phyloP scores from a whole-genome alignment of 2,888 invertebrate species.

The Alitta virens region DNA sequence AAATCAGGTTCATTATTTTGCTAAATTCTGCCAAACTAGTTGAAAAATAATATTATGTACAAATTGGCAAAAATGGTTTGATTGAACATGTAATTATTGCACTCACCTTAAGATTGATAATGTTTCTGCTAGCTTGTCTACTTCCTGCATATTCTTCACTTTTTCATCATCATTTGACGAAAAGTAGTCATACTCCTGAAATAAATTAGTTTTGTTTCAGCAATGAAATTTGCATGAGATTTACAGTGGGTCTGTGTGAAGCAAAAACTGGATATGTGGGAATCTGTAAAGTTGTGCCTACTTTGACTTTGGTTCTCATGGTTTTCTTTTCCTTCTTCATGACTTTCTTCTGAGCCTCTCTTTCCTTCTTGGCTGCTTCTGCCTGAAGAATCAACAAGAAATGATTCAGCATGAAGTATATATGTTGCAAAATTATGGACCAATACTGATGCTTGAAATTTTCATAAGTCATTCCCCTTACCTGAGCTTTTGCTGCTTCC shows the following conservation, averaged over 20 bases:
- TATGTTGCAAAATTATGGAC: too few species aligned
- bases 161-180: constrained; percentile 63
- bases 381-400: constrained; percentile 61
- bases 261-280: too few species aligned
- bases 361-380: constrained; percentile 79
- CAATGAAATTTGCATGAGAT: background rate
- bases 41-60: too few species aligned
- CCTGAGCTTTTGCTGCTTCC: constrained; percentile 58
- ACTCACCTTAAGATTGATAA: constrained; percentile 44
- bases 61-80: too few species aligned
- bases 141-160: constrained; percentile 82
- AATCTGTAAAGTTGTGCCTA: too few species aligned
- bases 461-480: constrained; percentile 19
- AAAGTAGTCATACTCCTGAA: constrained; percentile 71
- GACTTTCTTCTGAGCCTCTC: constrained; percentile 80
- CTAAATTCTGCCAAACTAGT: too few species aligned
- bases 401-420: too few species aligned
- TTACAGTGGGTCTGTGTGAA: too few species aligned
- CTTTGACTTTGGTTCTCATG: constrained; percentile 38
- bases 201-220: too few species aligned
- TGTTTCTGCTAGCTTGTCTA: constrained; percentile 83
- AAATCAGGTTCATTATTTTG: too few species aligned
- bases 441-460: too few species aligned
- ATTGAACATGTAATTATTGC: too few species aligned
- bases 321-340: constrained; percentile 81